A percentile compares a stretch with the other conserved stretches of the same genome.
Conservation (phyloP, 2,888 invertebrate genomes). For the Nephrocerus scutellatus region DNA sequence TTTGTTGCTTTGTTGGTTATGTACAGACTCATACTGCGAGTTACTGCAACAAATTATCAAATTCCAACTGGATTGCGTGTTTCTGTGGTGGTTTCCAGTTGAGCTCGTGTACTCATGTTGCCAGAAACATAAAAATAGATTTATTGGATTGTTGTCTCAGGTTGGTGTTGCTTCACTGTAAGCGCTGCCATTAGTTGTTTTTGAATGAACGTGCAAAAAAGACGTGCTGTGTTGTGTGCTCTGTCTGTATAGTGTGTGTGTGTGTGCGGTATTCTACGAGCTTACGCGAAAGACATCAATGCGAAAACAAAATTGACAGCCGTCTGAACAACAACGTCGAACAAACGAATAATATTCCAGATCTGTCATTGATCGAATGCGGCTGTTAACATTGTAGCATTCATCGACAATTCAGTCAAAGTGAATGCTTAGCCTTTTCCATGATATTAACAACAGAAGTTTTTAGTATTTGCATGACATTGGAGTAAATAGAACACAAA, state of each 20-base stretch:
- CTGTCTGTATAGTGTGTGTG: neutral
- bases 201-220: conserved; percentile 47
- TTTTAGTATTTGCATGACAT: conserved; percentile 36
- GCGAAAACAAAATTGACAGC: too few relatives aligned
- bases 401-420: too few relatives aligned
- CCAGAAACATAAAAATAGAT: conserved; percentile 31
- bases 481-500: conserved; percentile 31
- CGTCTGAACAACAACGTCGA: too few relatives aligned
- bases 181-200: conserved; percentile 41
- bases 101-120: conserved; percentile 15
- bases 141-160: conserved; percentile 40
- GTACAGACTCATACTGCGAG: too few relatives aligned
- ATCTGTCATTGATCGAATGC: too few relatives aligned
- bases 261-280: too few relatives aligned
- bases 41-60: too few relatives aligned
- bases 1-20: too few relatives aligned
- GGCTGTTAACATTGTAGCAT: too few relatives aligned
- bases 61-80: too few relatives aligned
- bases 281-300: conserved; percentile 6
- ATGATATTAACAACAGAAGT: conserved; percentile 24
- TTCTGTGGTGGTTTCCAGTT: conserved; percentile 15
- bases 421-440: too few relatives aligned
- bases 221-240: conserved; percentile 32
- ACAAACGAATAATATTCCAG: too few relatives aligned
- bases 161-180: conserved; percentile 33